phyloP scores from a whole-genome alignment of 2,888 invertebrate genomes.

The Bombylius discolor region DNA sequence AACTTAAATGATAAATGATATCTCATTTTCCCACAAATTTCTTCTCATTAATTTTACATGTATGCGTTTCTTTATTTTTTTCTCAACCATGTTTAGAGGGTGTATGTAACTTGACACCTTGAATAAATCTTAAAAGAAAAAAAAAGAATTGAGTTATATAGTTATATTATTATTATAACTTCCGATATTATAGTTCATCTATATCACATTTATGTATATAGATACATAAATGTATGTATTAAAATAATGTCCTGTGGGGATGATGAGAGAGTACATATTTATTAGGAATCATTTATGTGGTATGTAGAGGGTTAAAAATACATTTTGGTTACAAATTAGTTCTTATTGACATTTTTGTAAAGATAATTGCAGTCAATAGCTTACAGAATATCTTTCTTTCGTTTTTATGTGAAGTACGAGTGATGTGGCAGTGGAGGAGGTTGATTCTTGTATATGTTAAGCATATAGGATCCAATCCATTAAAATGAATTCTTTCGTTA shows the following conservation, averaged over 20 bases:
- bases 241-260: too few species aligned
- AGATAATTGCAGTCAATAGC: slow-evolving; percentile 2
- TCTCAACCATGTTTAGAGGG: not conserved
- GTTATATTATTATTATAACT: not conserved
- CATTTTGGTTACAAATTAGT: slow-evolving; percentile 3
- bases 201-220: too few species aligned
- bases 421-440: too few species aligned
- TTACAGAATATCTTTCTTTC: not conserved
- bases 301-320: not conserved
- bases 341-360: slow-evolving; percentile 9
- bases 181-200: not conserved
- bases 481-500: too few species aligned
- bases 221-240: too few species aligned
- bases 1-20: slow-evolving; percentile 1
- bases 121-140: not conserved
- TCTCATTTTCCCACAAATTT: slow-evolving; percentile 5
- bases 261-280: too few species aligned
- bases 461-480: too few species aligned
- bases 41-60: slow-evolving; percentile 5
- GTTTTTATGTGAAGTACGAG: too few species aligned
- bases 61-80: not conserved
- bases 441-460: too few species aligned
- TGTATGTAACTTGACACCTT: slow-evolving; percentile 2
- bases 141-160: not conserved
- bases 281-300: too few species aligned